Evolutionary conservation across 2,888 invertebrate genomes (phyloP), one percentile per base, ranked within the genome.

Genomic region (Tetheella fluctuosa): DNA sequence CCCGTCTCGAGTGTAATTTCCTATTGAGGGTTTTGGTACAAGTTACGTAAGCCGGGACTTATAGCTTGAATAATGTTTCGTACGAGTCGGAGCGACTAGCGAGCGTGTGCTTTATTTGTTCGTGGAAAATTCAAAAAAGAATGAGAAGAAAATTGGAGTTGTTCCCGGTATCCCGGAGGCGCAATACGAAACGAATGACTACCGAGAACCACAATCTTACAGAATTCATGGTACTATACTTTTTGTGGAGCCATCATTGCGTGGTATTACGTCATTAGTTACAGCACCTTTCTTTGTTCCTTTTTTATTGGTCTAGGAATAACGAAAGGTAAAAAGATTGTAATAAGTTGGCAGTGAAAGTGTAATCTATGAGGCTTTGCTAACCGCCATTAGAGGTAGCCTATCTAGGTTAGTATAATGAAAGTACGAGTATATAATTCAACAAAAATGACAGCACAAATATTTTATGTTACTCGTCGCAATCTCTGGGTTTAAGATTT

Each of bases 31-130:
- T 68, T 74, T 74, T 67, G 20, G 67, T 65, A 64, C 64, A 54
- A 62, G 65, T 65, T 68, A 65, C 64, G 61, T 70, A 69, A 72
- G 72, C 68, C 65, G 68, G 71, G 65, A 71, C 63, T 70, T 71
- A 67, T 65, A 73, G 67, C 69, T 81, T 83, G 81, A 85, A 71
- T 83, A 79, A 85, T 81, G 80, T 70, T 64, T 65, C 60, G 64
- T 64, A 77, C 80, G 80, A 70, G 70, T 65, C 67, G 42, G 17
- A 10, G 48, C 8, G 48, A 48, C 48, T 64, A 59, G 68, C 62
- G 68, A 70, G 73, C 67, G 72, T 68, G 60, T 62, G 59, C 66
- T 68, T 70, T 72, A 74, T 74, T 69, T 65, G 70, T 75, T 74
- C 68, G 59, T 30, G 59, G 68, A 68, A 71, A 64, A 57, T 69